Evolutionary conservation across 2,113 vertebrate species (phyloP).

Genomic region (Acinonyx jubatus): DNA sequence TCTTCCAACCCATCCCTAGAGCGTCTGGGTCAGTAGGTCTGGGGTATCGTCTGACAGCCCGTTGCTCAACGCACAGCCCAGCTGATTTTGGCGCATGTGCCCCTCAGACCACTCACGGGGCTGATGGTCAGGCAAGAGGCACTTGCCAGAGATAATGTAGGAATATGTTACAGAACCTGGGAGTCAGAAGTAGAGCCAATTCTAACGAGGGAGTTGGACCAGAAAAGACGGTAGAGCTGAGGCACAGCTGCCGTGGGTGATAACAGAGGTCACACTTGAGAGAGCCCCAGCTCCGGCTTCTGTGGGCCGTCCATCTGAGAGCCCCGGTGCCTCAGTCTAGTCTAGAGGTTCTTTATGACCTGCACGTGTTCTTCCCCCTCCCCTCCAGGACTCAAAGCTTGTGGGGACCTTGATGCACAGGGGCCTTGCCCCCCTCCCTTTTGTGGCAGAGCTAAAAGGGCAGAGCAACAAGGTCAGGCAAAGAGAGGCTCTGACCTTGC

Average conservation of each 20-base stretch:
- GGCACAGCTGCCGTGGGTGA: rapidly evolving
- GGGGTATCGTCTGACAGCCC: background rate
- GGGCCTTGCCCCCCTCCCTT: background rate
- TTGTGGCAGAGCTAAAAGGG: background rate
- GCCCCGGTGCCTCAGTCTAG: background rate
- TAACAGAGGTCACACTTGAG: too few species aligned
- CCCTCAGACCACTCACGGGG: too few species aligned
- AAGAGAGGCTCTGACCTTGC: background rate
- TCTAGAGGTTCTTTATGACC: background rate
- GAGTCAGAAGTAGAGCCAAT: background rate
- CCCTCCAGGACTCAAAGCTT: background rate
- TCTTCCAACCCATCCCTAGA: background rate
- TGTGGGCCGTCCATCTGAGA: rapidly evolving
- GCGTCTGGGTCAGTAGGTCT: background rate
- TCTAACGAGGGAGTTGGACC: background rate
- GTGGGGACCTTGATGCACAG: background rate
- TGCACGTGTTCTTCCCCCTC: background rate
- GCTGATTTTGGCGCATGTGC: background rate
- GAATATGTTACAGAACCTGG: background rate
- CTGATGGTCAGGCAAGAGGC: background rate
- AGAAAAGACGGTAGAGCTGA: background rate
- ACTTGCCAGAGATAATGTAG: background rate
- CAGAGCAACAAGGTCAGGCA: background rate
- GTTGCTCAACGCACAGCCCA: background rate
- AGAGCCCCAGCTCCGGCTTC: rapidly evolving